Conservation (phyloP, 2,888 invertebrate species). For the Acanthoscelides obtectus region DNA sequence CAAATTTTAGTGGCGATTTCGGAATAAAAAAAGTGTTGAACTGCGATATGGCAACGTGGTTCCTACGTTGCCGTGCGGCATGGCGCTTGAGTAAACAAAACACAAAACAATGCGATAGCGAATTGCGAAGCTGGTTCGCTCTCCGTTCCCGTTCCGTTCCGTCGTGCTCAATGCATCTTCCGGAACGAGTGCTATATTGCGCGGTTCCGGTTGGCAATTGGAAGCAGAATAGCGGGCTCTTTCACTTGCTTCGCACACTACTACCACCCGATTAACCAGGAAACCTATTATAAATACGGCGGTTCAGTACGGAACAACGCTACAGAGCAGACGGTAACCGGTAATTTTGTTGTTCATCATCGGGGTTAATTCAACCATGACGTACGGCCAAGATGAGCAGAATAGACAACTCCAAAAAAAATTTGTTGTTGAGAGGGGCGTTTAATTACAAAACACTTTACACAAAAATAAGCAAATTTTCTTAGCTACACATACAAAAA, state of each 20-base stretch:
- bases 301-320: background rate
- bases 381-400: background rate
- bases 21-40: no score
- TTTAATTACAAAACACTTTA: no score
- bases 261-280: background rate
- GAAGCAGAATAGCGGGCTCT: background rate
- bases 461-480: no score
- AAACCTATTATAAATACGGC: background rate
- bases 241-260: background rate
- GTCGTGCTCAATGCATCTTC: background rate
- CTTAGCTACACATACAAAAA: no score
- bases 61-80: background rate
- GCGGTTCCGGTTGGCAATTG: background rate
- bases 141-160: no score
- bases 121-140: background rate
- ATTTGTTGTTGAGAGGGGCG: no score
- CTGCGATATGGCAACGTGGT: background rate
- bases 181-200: background rate
- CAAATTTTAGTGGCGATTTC: no score
- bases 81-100: background rate
- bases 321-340: background rate
- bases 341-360: background rate
- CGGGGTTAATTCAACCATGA: background rate
- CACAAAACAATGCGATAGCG: no score
- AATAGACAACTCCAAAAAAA: background rate